Conservation (phyloP, 2,797 vertebrate species). For the Emys orbicularis region DNA sequence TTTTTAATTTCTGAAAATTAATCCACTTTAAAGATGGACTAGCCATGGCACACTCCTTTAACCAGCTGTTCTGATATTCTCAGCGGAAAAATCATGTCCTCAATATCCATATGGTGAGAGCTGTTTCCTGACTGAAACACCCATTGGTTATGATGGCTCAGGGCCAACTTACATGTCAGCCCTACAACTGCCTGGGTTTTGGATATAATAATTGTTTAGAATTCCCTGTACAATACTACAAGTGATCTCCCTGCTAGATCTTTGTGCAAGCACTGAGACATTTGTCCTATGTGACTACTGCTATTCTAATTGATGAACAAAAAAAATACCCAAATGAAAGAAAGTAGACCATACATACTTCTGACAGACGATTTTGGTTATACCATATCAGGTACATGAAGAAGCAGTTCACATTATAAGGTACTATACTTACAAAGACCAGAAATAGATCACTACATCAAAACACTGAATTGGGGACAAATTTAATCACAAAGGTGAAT, state of each 20-base stretch:
- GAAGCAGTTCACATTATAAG: neutral
- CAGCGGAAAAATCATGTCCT: neutral
- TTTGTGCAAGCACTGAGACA: neutral
- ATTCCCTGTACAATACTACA: neutral
- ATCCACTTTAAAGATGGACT: neutral
- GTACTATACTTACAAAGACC: neutral
- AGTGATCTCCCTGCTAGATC: neutral
- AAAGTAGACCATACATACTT: too few relatives aligned
- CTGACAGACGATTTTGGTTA: neutral
- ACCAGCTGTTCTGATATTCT: neutral
- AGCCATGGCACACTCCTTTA: neutral
- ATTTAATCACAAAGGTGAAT: neutral
- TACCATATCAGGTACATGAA: neutral
- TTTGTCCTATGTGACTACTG: neutral
- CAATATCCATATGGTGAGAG: neutral
- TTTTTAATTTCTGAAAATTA: neutral
- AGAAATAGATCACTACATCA: neutral
- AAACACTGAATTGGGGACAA: neutral
- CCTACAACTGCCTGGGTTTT: neutral
- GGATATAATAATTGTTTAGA: neutral
- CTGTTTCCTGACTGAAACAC: neutral
- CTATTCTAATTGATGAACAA: neutral
- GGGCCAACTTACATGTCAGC: neutral
- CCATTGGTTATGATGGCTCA: neutral
- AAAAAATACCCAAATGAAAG: neutral